phyloP scores from a whole-genome alignment of 1,140 invertebrate genomes.

The Drosophila kanapiae region DNA sequence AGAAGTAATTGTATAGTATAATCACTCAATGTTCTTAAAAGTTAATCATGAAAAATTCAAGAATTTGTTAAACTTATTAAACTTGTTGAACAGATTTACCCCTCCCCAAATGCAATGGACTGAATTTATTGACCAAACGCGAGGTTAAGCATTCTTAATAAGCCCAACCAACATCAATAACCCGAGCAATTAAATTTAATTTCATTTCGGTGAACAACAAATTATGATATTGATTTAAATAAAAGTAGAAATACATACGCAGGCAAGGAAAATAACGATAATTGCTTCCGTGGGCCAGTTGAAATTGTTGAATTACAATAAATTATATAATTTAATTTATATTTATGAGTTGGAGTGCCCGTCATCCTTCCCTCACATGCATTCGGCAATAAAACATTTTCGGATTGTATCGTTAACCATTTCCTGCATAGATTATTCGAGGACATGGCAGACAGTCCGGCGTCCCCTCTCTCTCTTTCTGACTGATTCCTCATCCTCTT shows the following conservation, averaged over 20 bases:
- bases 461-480: constrained; percentile 24
- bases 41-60: not conserved
- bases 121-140: constrained; percentile 29
- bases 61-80: not conserved
- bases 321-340: constrained; percentile 81
- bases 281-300: constrained; percentile 67
- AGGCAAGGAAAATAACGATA: constrained; percentile 68
- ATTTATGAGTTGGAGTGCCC: constrained; percentile 55
- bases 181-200: constrained; percentile 63
- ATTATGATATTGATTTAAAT: constrained; percentile 68
- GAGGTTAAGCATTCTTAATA: constrained; percentile 42
- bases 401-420: constrained; percentile 66
- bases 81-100: not conserved
- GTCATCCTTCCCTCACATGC: constrained; percentile 16
- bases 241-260: constrained; percentile 40
- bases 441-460: constrained; percentile 59
- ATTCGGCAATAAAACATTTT: constrained; percentile 61
- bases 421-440: constrained; percentile 65
- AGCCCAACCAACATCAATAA: constrained; percentile 43
- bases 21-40: too few species aligned
- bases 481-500: not conserved
- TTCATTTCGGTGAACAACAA: constrained; percentile 40
- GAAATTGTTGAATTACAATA: constrained; percentile 73
- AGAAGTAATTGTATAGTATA: not conserved
- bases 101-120: not conserved